Evolutionary conservation across 2,888 invertebrate genomes (phyloP).

Genomic region (Phania funesta): DNA sequence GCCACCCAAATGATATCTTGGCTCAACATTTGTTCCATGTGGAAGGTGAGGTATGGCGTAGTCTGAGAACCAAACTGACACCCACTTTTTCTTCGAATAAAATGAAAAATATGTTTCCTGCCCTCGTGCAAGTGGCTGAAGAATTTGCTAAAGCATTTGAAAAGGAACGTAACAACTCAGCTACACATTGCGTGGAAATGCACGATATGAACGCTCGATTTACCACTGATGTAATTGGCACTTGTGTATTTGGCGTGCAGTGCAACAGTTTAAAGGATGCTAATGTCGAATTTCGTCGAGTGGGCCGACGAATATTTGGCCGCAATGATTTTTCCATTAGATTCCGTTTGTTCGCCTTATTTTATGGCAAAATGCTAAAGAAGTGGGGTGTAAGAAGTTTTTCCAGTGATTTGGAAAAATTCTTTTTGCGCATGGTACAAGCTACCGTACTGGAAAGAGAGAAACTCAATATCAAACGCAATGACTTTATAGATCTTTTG

Average conservation of each 20-base stretch:
- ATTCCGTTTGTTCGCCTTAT: conserved; percentile 69
- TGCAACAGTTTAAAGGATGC: conserved; percentile 79
- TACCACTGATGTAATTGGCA: conserved; percentile 81
- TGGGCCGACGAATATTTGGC: conserved; percentile 69
- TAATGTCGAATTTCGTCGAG: conserved; percentile 75
- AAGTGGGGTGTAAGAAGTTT: conserved; percentile 12
- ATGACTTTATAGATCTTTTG: conserved; percentile 74
- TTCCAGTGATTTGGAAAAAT: conserved; percentile 25
- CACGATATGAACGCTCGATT: conserved; percentile 79
- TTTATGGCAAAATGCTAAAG: conserved; percentile 43
- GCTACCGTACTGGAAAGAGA: conserved; percentile 72
- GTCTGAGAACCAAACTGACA: conserved; percentile 79
- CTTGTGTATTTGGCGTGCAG: conserved; percentile 80
- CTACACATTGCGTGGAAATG: conserved; percentile 74
- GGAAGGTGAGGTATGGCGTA: conserved; percentile 80
- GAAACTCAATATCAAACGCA: conserved; percentile 70
- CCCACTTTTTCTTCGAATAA: conserved; percentile 82
- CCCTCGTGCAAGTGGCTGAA: conserved; percentile 74
- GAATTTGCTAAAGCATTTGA: conserved; percentile 68
- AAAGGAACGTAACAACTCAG: conserved; percentile 18
- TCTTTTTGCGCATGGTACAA: conserved; percentile 71
- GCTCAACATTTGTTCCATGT: conserved; percentile 75
- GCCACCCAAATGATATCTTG: conserved; percentile 74
- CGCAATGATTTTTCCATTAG: conserved; percentile 67
- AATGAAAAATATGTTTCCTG: conserved; percentile 81